Conservation (phyloP, 2,797 vertebrate genomes). For the Coccyzus lansbergi region DNA sequence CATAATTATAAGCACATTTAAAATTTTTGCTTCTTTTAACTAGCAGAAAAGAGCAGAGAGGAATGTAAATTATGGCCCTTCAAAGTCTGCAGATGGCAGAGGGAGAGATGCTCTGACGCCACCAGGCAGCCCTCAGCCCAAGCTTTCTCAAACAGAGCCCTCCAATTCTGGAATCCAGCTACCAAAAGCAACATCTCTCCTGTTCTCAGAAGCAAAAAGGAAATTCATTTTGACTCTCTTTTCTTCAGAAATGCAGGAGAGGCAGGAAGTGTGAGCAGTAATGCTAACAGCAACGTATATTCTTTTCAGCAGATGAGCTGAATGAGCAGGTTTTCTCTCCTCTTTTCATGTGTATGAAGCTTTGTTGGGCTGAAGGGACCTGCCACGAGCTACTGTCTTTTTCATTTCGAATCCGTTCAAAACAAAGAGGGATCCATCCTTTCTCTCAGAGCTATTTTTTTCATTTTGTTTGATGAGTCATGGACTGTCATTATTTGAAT, state of each 20-base stretch:
- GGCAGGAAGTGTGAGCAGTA: background rate
- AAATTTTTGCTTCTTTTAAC: background rate
- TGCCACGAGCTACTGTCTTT: background rate
- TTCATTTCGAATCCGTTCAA: background rate
- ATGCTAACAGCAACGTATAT: background rate
- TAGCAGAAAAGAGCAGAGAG: background rate
- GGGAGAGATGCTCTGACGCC: background rate
- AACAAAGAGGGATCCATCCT: background rate
- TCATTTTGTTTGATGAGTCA: conserved; percentile 45
- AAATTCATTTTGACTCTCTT: background rate
- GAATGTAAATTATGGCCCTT: background rate
- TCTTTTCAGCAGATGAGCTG: background rate
- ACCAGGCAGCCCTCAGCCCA: background rate
- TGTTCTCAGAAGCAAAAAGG: background rate
- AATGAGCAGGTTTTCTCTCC: background rate
- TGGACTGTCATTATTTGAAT: conserved; percentile 26
- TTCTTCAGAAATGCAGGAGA: background rate
- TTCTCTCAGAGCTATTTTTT: background rate
- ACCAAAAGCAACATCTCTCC: background rate
- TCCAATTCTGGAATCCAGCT: background rate
- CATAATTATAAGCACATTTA: conserved; percentile 20
- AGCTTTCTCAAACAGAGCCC: background rate
- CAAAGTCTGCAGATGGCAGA: background rate
- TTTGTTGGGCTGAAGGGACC: background rate
- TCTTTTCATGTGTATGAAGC: background rate